Conservation (phyloP, 1,140 invertebrate species). For the Danaus plexippus region DNA sequence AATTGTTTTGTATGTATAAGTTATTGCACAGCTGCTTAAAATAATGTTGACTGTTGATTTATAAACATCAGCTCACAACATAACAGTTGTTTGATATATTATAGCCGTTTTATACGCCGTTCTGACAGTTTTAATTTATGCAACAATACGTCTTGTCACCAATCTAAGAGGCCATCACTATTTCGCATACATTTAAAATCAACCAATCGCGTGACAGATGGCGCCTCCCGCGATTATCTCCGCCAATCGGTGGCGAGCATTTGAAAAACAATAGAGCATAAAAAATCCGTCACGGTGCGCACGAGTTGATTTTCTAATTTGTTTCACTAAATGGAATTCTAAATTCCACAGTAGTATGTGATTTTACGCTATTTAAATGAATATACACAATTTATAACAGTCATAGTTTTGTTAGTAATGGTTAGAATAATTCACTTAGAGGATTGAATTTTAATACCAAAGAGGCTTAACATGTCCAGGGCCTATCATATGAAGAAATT, state of each 20-base stretch:
- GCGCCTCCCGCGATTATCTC: constrained; percentile 43
- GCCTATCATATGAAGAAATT: no score
- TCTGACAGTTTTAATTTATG: constrained; percentile 45
- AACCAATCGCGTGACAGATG: constrained; percentile 41
- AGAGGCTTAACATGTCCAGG: no score
- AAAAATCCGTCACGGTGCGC: constrained; percentile 63
- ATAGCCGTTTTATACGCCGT: constrained; percentile 4
- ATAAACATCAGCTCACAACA: constrained; percentile 1
- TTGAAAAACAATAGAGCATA: constrained; percentile 70
- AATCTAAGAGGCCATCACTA: constrained; percentile 59
- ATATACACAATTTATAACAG: constrained; percentile 21
- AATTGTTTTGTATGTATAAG: constrained; percentile 8
- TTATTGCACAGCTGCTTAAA: constrained; percentile 7
- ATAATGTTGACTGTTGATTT: constrained; percentile 1
- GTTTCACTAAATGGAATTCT: constrained; percentile 15
- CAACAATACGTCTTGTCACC: constrained; percentile 55
- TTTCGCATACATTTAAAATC: constrained; percentile 53
- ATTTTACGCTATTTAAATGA: constrained; percentile 29
- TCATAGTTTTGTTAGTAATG: constrained; percentile 24
- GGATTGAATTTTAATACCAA: neutral
- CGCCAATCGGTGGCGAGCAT: constrained; percentile 43
- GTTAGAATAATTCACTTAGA: constrained; percentile 15
- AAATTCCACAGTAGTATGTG: constrained; percentile 21
- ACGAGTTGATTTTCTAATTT: constrained; percentile 38
- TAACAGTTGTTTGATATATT: constrained; percentile 5